Evolutionary conservation across 2,113 vertebrate genomes (phyloP), one percentile per base, ranked within the genome.

Genomic region (Aldabrachelys gigantea): DNA sequence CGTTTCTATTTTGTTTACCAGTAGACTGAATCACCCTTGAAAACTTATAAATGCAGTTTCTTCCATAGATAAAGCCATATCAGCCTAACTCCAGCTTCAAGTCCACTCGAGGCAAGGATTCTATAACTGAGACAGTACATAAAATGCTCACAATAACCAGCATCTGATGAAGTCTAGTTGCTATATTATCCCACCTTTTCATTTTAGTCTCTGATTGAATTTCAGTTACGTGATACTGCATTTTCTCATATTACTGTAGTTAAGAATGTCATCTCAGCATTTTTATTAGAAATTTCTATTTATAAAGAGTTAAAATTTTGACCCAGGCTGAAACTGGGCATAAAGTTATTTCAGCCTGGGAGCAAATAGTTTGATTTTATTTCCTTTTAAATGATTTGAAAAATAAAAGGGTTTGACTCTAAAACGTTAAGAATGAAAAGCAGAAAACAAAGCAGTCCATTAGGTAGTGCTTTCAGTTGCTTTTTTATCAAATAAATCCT

Each of bases 151-250:
- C 75, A 90, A 75, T 24, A 49, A 24, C 1, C 65, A 5, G 2
- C 44, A 72, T 85, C 41, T 52, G 11, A 88, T 59, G 89, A 27
- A 41, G 49, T 1, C 1, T 57, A 47, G 17, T 93, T 89, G 19
- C 38, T 81, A 1, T 87, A 10, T 84, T 92, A 2, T 76, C 50
- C 53, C 16, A 56, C 38, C 56, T 94, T 11, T 90, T 90, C 41
- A 57, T 53, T 91, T 96, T 80, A 88, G 80, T 83, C 78, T 89
- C 6, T 87, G 24, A 47, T 88, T 49, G 27, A n/a, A 1, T 92
- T 95, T 94, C 31, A 79, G 44, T 44, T 94, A 79, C 29, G 50
- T 96, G 94, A 92, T 90, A 59, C 50, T 96, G 35, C 75, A 52
- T 1, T 93, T 90, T 56, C 87, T 87, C n/a, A 54, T 47, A 31